Base-by-base conservation (phyloP, 2,888 invertebrate species). In the Tenthredo scrophulariae region DNA sequence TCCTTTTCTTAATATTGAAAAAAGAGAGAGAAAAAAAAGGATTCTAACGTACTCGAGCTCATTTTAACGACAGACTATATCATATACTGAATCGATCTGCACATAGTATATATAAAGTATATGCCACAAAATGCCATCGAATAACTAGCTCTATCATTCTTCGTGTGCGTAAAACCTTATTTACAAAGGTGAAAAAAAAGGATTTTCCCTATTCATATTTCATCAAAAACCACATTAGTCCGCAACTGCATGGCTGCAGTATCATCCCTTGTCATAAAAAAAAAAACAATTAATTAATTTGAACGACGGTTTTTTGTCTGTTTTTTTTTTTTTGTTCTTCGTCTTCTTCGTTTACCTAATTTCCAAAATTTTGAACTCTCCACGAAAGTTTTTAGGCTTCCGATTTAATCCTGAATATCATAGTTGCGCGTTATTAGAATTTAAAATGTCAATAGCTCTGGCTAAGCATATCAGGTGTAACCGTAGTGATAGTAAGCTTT, bases 401-500 rank as follows among this genome's bases (percentile, higher is more conserved):
- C 26, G 15, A 43, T 43, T 43, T 43, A 15, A 22, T 43, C 15
- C 10, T 43, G 62, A 62, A 13, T 62, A 58, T 40, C 40, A 72
- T 40, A 74, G 43, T 74, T 74, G 72, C 72, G 72, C 72, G 72
- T 74, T 18, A 74, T 37, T 33, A 26, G 62, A 62, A 26, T 62
- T 62, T 26, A 3, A 62, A 26, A 50, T 26, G 80, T 87, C 79
- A 84, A 43, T 70, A 85, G 85, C 84, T 82, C 79, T 85, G 85
- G 86, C 72, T 86, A 86, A 90, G 85, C 88, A 90, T 88, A 86
- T 85, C 85, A 62, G 87, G 88, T 58, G 87, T 86, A 40, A 88
- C 88, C 29, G 75, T 88, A 85, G 87, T 90, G 86, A 89, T 88
- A 37, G 88, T 89, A 43, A 89, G 88, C 79, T 87, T 86, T 29